Evolutionary conservation across 2,888 invertebrate species (phyloP).

Genomic region (Margaritifera margaritifera): DNA sequence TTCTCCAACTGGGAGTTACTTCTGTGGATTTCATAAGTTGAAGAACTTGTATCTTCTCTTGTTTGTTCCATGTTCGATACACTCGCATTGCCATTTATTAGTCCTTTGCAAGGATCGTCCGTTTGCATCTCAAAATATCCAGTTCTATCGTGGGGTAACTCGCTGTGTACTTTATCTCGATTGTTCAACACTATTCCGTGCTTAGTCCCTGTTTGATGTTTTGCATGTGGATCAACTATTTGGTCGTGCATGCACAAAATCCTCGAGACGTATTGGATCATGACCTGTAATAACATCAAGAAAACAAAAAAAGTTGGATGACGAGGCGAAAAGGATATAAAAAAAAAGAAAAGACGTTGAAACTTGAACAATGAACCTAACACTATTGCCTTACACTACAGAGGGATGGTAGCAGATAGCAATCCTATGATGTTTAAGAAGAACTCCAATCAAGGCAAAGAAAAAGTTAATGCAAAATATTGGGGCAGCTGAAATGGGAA

Average conservation of each 20-base stretch:
- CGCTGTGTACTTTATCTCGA: constrained; percentile 42
- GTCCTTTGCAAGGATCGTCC: constrained; percentile 39
- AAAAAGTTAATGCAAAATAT: too few relatives aligned
- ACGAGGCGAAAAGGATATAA: neutral
- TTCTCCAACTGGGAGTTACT: constrained; percentile 44
- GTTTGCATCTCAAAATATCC: constrained; percentile 52
- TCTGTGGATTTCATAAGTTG: neutral
- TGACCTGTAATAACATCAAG: constrained; percentile 50
- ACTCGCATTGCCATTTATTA: constrained; percentile 12
- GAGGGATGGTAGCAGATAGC: too few relatives aligned
- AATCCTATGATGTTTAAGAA: too few relatives aligned
- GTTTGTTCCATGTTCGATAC: constrained; percentile 2
- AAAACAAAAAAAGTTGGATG: neutral
- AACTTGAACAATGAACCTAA: constrained; percentile 1
- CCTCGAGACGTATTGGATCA: constrained; percentile 64
- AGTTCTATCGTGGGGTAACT: constrained; percentile 53
- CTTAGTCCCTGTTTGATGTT: constrained; percentile 21
- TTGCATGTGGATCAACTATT: constrained; percentile 29
- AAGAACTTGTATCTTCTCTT: constrained; percentile 4
- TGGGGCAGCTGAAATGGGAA: too few relatives aligned
- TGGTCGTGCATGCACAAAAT: constrained; percentile 66
- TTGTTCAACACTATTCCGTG: constrained; percentile 21
- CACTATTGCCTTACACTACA: too few relatives aligned
- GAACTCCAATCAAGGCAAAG: too few relatives aligned
- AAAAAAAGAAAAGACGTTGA: neutral